These are phyloP conservation scores for Verasper variegatus DNA, from an alignment of 2,113 vertebrate genomes.

Conservation along the genomic window DNA sequence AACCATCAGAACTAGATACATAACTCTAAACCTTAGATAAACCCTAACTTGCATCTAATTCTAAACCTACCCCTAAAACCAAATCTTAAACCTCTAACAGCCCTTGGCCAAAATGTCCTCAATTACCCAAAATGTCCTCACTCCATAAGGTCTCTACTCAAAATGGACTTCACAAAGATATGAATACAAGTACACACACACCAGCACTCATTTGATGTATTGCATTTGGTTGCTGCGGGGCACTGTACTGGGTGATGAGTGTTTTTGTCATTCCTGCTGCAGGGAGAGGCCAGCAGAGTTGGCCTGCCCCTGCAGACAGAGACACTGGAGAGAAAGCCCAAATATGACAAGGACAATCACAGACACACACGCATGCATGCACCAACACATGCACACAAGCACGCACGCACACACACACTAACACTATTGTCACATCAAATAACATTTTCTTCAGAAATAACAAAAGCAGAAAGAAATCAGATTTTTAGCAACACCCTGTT, in stretches of 20 bases:
- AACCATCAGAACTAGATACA: neutral
- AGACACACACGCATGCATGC: neutral
- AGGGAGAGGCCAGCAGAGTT: conserved; percentile 19
- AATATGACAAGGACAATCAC: conserved; percentile 12
- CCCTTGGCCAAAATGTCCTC: neutral
- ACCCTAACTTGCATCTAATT: neutral
- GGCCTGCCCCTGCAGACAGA: neutral
- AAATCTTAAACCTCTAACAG: neutral
- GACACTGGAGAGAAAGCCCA: conserved; percentile 8
- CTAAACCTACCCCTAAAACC: neutral
- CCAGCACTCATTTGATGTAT: neutral
- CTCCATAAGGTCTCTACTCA: no score
- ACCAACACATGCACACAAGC: neutral
- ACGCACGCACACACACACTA: neutral
- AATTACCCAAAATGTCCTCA: no score
- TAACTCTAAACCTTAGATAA: neutral
- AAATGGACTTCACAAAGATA: neutral
- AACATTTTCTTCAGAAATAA: neutral
- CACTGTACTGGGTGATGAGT: conserved; percentile 24
- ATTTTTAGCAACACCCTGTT: neutral
- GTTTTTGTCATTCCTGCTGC: conserved; percentile 31
- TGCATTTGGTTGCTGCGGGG: conserved; percentile 2
- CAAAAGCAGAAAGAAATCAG: neutral
- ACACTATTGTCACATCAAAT: neutral
- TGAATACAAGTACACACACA: neutral